These are phyloP conservation scores for Plutomurus gul DNA, from an alignment of 1,140 invertebrate genomes.

Conservation along the genomic window DNA sequence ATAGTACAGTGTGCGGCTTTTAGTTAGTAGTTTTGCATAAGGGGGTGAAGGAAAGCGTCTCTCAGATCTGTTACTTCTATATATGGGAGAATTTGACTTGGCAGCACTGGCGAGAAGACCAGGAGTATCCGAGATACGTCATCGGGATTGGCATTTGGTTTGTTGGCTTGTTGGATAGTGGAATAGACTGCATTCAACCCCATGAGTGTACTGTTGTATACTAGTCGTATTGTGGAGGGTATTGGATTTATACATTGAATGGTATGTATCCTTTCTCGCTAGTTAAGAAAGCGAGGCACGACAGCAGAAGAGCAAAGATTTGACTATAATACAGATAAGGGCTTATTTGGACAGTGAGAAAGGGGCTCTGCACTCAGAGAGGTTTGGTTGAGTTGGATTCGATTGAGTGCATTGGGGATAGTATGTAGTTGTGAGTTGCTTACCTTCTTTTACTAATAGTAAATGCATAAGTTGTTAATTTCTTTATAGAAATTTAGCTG, in stretches of 20 bases:
- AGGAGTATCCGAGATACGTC: slow-evolving; percentile 1
- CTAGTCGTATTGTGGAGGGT: too few species aligned
- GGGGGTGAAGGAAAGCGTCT: background rate
- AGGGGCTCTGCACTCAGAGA: too few species aligned
- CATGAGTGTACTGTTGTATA: too few species aligned
- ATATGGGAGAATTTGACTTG: slow-evolving; percentile 9
- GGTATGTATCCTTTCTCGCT: too few species aligned
- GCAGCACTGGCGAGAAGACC: background rate
- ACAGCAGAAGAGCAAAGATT: too few species aligned
- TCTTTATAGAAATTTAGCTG: background rate
- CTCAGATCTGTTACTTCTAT: background rate
- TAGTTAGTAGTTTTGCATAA: background rate
- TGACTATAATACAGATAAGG: too few species aligned
- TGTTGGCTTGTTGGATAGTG: background rate
- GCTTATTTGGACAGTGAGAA: too few species aligned
- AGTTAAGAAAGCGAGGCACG: too few species aligned
- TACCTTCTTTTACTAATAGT: background rate
- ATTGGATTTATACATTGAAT: too few species aligned
- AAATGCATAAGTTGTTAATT: slow-evolving; percentile 1
- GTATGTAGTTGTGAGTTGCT: too few species aligned
- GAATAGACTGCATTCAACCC: background rate
- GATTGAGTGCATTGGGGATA: too few species aligned
- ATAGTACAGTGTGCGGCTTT: background rate
- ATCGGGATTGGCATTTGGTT: background rate
- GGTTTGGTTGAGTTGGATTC: too few species aligned